A percentile compares a stretch with the other conserved stretches of the same genome.
phyloP scores from a whole-genome alignment of 2,113 vertebrate genomes.

The Anoura caudifer region DNA sequence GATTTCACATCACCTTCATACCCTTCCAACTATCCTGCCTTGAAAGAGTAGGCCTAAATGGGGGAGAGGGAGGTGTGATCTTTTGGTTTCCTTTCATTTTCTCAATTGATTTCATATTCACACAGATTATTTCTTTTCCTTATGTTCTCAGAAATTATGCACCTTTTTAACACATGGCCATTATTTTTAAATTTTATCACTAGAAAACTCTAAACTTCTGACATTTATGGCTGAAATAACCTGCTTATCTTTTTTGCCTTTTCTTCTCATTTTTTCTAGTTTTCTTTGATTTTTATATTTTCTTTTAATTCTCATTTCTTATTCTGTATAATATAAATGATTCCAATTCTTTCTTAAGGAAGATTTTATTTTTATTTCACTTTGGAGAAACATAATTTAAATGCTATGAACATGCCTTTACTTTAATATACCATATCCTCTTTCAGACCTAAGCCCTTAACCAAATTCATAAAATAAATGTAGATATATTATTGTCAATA shows the following conservation, averaged over 20 bases:
- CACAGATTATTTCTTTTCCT: background rate
- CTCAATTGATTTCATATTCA: background rate
- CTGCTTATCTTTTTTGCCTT: background rate
- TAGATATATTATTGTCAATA: background rate
- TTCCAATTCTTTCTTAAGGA: constrained; percentile 22
- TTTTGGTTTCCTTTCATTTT: background rate
- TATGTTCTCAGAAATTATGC: background rate
- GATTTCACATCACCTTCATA: background rate
- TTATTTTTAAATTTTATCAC: background rate
- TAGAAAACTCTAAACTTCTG: background rate
- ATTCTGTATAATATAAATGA: constrained; percentile 23
- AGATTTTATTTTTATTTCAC: constrained; percentile 43
- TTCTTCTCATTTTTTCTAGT: background rate
- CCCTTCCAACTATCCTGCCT: background rate
- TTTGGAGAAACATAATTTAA: background rate
- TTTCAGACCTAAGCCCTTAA: constrained; percentile 1
- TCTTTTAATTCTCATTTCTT: constrained; percentile 8
- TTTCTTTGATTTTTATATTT: constrained; percentile 27
- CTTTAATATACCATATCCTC: background rate
- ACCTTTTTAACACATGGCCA: background rate
- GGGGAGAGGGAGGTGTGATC: fast-evolving
- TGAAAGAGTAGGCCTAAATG: background rate
- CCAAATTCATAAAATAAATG: background rate
- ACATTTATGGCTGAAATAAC: background rate
- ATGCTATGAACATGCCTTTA: background rate